phyloP scores from a whole-genome alignment of 2,797 vertebrate genomes.

The Tokudaia tokunoshimensis region DNA sequence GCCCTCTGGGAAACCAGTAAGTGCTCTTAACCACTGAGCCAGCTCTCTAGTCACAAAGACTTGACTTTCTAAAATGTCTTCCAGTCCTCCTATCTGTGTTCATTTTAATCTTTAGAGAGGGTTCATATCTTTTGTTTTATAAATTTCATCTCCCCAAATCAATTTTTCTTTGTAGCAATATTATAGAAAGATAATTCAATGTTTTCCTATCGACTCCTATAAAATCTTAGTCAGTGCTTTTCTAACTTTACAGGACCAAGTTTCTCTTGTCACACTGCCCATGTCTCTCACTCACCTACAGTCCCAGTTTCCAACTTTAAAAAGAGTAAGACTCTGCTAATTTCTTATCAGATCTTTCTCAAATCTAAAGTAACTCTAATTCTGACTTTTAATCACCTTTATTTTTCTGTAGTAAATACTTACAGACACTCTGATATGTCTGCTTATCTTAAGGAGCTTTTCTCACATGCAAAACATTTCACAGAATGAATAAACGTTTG shows the following conservation, averaged over 20 bases:
- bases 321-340: not conserved
- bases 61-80: not conserved
- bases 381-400: constrained; percentile 6
- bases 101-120: not conserved
- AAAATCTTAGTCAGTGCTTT: constrained; percentile 42
- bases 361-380: not conserved
- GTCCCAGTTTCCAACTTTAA: not conserved
- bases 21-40: not conserved
- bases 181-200: not conserved
- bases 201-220: not conserved
- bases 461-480: constrained; percentile 24
- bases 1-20: not conserved
- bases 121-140: not conserved
- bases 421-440: not conserved
- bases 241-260: not conserved
- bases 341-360: not conserved
- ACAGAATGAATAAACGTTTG: constrained; percentile 35
- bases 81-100: not conserved
- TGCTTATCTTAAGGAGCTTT: constrained; percentile 32
- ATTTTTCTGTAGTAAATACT: not conserved
- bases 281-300: not conserved
- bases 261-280: not conserved
- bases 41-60: not conserved
- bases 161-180: constrained; percentile 46
- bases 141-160: not conserved